phyloP scores from a whole-genome alignment of 2,797 vertebrate genomes.

The Scolopax rusticola region DNA sequence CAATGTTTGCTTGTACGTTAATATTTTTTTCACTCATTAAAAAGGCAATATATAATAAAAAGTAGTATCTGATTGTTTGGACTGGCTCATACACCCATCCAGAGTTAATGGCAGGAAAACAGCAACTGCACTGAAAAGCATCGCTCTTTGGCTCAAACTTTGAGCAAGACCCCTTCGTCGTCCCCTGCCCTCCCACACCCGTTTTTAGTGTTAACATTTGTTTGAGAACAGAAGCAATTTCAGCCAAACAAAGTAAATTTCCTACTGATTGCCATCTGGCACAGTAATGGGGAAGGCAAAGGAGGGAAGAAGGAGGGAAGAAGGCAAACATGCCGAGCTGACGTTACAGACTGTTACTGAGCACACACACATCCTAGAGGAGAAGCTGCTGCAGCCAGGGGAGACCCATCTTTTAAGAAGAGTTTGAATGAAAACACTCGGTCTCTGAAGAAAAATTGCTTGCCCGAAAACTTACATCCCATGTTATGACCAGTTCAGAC shows the following conservation, averaged over 20 bases:
- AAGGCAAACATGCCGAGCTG: neutral
- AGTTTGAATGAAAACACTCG: neutral
- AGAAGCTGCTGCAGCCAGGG: slow-evolving; percentile 29
- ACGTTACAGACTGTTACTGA: neutral
- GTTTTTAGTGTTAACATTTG: neutral
- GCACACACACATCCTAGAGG: neutral
- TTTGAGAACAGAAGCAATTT: neutral
- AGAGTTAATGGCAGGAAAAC: neutral
- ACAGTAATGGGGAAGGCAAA: neutral
- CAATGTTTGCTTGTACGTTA: neutral
- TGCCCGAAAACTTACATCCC: slow-evolving; percentile 93
- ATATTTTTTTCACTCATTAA: neutral
- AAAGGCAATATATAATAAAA: neutral
- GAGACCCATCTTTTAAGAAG: neutral
- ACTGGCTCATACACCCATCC: neutral
- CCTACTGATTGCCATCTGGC: neutral
- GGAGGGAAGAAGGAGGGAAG: neutral
- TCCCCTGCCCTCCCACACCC: neutral
- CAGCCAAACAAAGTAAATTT: neutral
- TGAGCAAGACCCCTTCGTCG: neutral
- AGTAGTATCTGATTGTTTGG: neutral
- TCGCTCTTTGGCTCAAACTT: neutral
- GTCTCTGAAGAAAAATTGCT: neutral
- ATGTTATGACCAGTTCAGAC: slow-evolving; percentile 97
- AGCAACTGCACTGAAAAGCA: neutral